Evolutionary conservation across 2,888 invertebrate species (phyloP), one percentile per base, ranked within the genome.

Genomic region (Sturmia bella): DNA sequence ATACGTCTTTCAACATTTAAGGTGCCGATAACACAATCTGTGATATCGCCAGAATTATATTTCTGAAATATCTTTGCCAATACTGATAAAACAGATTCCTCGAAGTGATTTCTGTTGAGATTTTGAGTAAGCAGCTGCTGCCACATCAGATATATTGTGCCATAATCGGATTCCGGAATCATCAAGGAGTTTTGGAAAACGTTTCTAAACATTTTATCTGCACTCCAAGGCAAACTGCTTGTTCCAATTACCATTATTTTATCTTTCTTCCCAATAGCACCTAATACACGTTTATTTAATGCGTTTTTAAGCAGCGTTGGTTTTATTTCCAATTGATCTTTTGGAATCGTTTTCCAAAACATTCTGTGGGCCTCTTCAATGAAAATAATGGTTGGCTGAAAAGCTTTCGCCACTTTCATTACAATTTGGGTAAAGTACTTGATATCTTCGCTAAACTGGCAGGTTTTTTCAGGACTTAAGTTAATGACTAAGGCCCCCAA

Each of bases 401-500:
- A 87, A 6, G 93, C 91, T 84, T 92, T 90, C 0, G 92, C 91
- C 78, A 94, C 93, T 91, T 94, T 94, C 85, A 92, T 92, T 13
- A 94, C 91, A 6, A 94, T 89, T 87, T 94, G 93, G 70, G 94
- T 88, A 43, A 94, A 91, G 92, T 94, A 93, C 78, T 93, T 92
- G 21, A 94, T 89, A 0, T 94, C 92, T 21, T 93, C 92, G 85
- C 93, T 93, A 86, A 92, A 94, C 85, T 92, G 92, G 39, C 92
- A 92, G 0, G 92, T 92, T 69, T 94, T 92, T 85, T 94, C 94
- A 0, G 94, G 92, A 32, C 93, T 93, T n/a, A 94, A 89, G 86
- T 94, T 94, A 87, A 95, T 92, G 43, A 95, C 90, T 13, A 93
- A 92, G 2, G 94, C 94, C 85, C 89, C 90, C 2, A 94, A 91